Conservation (phyloP, 92 coral and sea anemone species). For the Bergia sp. region DNA sequence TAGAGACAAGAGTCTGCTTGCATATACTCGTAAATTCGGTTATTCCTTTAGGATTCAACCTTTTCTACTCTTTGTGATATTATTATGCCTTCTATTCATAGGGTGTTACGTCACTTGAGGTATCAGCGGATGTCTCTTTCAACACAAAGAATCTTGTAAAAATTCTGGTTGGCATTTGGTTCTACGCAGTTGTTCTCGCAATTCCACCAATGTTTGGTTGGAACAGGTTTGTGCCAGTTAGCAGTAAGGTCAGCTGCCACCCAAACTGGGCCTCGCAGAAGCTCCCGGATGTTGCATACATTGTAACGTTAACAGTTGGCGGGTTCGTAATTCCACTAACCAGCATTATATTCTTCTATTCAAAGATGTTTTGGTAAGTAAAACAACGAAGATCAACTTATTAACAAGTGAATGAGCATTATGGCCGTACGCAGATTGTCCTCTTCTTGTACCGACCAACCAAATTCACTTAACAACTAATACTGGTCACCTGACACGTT, state of each 20-base stretch:
- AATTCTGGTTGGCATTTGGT: slow-evolving; percentile 9
- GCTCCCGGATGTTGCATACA: slow-evolving; percentile 39
- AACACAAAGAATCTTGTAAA: neutral
- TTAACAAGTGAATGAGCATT: neutral
- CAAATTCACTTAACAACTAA: no score
- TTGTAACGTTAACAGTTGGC: slow-evolving; percentile 36
- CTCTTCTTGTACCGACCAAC: no score
- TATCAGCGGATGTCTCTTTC: neutral
- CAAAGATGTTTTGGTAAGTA: slow-evolving; percentile 57
- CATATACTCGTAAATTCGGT: no score
- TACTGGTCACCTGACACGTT: no score
- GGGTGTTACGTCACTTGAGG: slow-evolving; percentile 31
- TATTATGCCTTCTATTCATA: neutral
- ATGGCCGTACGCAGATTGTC: no score
- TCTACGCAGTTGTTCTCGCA: neutral
- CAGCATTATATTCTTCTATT: slow-evolving; percentile 47
- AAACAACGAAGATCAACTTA: neutral
- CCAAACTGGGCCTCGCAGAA: slow-evolving; percentile 64
- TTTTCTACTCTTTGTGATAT: no score
- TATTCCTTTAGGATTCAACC: no score
- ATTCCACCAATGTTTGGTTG: slow-evolving; percentile 69
- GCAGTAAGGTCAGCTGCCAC: slow-evolving; percentile 54
- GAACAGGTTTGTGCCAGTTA: slow-evolving; percentile 55
- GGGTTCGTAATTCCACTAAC: slow-evolving; percentile 56
- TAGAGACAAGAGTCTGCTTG: no score